Evolutionary conservation across 2,888 invertebrate species (phyloP).

Genomic region (Hyalella azteca): DNA sequence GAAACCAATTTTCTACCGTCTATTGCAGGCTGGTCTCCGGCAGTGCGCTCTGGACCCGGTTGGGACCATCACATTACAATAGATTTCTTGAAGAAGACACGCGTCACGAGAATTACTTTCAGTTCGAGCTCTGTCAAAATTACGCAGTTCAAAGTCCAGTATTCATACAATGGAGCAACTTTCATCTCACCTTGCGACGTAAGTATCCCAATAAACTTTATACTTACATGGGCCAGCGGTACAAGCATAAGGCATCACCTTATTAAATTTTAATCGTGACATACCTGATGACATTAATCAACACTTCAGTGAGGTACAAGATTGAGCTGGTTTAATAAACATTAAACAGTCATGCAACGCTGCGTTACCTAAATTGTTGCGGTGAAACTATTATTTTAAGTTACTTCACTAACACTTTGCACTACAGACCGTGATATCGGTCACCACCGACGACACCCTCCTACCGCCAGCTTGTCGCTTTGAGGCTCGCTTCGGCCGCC

Average conservation of each 20-base stretch:
- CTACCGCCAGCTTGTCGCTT: slow-evolving; percentile 45
- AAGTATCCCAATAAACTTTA: too few relatives aligned
- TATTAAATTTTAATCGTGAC: too few relatives aligned
- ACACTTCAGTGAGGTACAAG: too few relatives aligned
- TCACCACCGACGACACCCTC: background rate
- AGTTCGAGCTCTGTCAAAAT: slow-evolving; percentile 18
- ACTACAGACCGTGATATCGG: background rate
- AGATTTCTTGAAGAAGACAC: slow-evolving; percentile 44
- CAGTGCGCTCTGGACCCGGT: slow-evolving; percentile 39
- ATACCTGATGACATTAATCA: too few relatives aligned
- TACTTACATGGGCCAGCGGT: too few relatives aligned
- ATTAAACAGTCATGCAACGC: background rate
- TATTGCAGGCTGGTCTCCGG: slow-evolving; percentile 48
- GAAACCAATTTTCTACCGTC: too few relatives aligned
- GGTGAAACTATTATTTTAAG: too few relatives aligned
- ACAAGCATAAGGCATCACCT: too few relatives aligned
- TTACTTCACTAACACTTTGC: too few relatives aligned
- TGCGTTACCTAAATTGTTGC: too few relatives aligned
- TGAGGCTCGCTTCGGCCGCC: slow-evolving; percentile 45
- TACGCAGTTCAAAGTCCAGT: slow-evolving; percentile 43
- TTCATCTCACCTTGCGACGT: slow-evolving; percentile 46
- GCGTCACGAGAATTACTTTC: slow-evolving; percentile 43
- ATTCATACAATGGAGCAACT: slow-evolving; percentile 41
- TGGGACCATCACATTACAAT: slow-evolving; percentile 50
- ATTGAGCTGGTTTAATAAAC: too few relatives aligned